Percentiles rank a stretch among this genome's conserved stretches.
Conservation (phyloP, 1,140 invertebrate genomes). For the Sycophila sp. region DNA sequence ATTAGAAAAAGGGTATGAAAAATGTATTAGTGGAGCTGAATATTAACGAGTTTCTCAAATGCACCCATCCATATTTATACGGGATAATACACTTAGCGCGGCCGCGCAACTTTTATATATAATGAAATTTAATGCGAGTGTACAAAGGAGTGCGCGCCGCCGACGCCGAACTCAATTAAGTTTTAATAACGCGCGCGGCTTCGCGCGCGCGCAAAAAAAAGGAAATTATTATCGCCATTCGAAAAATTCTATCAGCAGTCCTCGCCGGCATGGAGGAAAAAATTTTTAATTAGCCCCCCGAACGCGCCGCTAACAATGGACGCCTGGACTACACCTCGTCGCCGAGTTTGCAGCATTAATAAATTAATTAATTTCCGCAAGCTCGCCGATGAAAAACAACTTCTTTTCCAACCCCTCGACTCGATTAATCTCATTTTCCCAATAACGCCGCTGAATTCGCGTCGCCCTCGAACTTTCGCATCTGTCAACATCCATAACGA, state of each 20-base stretch:
- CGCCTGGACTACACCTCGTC: background rate
- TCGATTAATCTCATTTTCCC: conserved; percentile 28
- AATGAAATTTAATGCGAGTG: background rate
- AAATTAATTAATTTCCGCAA: conserved; percentile 9
- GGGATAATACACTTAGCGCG: background rate
- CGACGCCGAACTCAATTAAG: too few relatives aligned
- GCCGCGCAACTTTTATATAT: background rate
- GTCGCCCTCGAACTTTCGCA: conserved; percentile 7
- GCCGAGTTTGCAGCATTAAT: background rate
- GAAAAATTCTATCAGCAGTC: too few relatives aligned
- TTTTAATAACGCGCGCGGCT: background rate
- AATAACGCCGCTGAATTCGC: background rate
- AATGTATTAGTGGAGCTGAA: background rate
- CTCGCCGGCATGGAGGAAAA: too few relatives aligned
- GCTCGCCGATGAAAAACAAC: background rate
- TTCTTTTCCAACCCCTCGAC: too few relatives aligned
- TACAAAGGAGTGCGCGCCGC: too few relatives aligned
- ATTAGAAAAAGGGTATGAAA: conserved; percentile 32
- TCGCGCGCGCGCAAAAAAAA: background rate
- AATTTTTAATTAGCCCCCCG: too few relatives aligned
- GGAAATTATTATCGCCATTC: too few relatives aligned
- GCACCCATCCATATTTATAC: background rate
- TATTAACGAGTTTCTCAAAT: background rate
- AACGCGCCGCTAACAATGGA: too few relatives aligned
- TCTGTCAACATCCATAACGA: conserved; percentile 28